Conservation (phyloP, 2,888 invertebrate genomes). For the Neoaliturus tenellus region DNA sequence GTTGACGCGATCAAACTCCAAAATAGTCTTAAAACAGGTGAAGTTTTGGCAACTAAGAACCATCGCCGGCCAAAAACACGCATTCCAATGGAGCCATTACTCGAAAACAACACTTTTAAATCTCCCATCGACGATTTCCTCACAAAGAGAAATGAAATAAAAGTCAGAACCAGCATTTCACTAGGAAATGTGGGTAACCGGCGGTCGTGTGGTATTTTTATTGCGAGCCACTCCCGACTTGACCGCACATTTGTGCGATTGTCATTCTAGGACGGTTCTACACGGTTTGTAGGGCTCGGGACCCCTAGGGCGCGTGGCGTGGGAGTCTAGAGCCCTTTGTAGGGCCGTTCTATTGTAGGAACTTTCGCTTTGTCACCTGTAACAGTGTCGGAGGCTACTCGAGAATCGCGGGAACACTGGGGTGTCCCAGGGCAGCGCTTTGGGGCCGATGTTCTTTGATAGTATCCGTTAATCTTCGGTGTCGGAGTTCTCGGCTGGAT, state of each 20-base stretch:
- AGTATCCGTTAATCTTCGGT: conserved; percentile 12
- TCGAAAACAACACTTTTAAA: background rate
- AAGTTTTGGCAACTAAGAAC: background rate
- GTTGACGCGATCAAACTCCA: too few species aligned
- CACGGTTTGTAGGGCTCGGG: background rate
- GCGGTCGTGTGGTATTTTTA: conserved; percentile 14
- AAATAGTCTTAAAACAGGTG: too few species aligned
- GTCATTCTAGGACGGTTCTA: background rate
- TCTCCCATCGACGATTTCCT: background rate
- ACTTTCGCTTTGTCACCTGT: conserved; percentile 18
- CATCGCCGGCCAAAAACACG: background rate
- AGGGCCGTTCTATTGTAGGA: background rate
- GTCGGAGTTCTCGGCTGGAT: background rate
- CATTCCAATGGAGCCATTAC: background rate
- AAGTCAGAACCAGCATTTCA: background rate
- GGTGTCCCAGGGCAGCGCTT: background rate
- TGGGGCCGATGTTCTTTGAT: background rate
- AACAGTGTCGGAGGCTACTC: conserved; percentile 33
- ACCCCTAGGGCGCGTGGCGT: conserved; percentile 4
- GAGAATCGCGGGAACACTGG: conserved; percentile 14
- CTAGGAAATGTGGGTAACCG: conserved; percentile 12
- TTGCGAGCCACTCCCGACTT: background rate
- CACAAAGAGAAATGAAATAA: conserved; percentile 17
- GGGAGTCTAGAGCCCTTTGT: conserved; percentile 8
- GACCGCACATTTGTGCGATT: background rate